Percentiles rank a stretch among this genome's conserved stretches.
Evolutionary conservation across 2,888 invertebrate genomes (phyloP).

Genomic region (Allolobophora icterica): DNA sequence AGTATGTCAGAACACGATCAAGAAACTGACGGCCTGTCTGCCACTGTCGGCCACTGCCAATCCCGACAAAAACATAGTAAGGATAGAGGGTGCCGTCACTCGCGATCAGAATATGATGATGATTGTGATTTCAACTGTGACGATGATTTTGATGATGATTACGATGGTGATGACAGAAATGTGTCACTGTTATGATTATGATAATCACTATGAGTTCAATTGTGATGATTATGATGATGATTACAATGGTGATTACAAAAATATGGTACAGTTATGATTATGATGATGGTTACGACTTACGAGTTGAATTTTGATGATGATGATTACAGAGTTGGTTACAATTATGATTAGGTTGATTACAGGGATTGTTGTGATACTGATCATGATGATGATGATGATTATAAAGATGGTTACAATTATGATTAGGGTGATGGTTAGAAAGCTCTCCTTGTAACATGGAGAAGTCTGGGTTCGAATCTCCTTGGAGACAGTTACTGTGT

Average conservation of each 20-base stretch:
- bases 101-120: background rate
- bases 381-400: background rate
- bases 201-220: too few relatives aligned
- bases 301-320: background rate
- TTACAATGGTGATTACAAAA: background rate
- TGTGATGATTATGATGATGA: background rate
- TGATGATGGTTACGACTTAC: too few relatives aligned
- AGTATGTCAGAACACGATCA: constrained; percentile 69
- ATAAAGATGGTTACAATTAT: background rate
- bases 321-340: background rate
- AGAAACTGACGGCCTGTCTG: constrained; percentile 67
- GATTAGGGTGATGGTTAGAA: background rate
- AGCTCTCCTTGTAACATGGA: too few relatives aligned
- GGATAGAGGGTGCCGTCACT: constrained; percentile 46
- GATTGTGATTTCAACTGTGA: background rate
- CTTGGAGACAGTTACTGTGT: too few relatives aligned
- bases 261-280: background rate
- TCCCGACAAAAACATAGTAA: constrained; percentile 76
- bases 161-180: background rate
- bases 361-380: too few relatives aligned
- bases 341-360: too few relatives aligned
- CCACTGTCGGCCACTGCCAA: constrained; percentile 67
- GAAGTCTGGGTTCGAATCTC: too few relatives aligned
- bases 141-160: background rate
- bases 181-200: background rate